These are phyloP conservation scores for Plotosus lineatus DNA, from an alignment of 2,113 vertebrate species.

Conservation along the genomic window DNA sequence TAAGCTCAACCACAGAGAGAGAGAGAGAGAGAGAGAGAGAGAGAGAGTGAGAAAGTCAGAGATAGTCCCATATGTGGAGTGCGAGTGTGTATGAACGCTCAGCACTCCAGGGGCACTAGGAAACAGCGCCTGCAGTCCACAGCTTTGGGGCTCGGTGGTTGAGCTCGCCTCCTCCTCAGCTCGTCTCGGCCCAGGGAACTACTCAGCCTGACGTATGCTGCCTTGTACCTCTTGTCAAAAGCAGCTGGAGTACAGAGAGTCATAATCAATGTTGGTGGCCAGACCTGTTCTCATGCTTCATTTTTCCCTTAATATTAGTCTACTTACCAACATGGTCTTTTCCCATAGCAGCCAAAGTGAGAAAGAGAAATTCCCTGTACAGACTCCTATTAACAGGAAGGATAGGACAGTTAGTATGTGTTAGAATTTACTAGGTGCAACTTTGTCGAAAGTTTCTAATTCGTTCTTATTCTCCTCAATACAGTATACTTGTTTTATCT, in stretches of 20 bases:
- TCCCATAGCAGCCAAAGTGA: slow-evolving; percentile 88
- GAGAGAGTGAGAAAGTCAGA: background rate
- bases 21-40: background rate
- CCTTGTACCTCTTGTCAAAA: slow-evolving; percentile 89
- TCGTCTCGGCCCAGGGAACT: slow-evolving; percentile 78
- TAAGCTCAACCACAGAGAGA: background rate
- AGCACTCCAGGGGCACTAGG: slow-evolving; percentile 83
- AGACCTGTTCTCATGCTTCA: background rate
- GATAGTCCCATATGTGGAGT: background rate
- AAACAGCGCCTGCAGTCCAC: slow-evolving; percentile 87
- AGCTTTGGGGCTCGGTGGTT: slow-evolving; percentile 83
- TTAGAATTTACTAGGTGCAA: background rate
- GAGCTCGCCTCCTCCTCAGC: slow-evolving; percentile 74
- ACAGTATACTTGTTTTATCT: background rate
- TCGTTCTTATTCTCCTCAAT: background rate
- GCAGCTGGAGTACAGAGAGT: slow-evolving; percentile 65
- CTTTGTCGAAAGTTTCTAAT: background rate
- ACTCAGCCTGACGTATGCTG: slow-evolving; percentile 78
- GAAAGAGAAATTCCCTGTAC: slow-evolving; percentile 89
- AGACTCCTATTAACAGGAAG: slow-evolving; percentile 74
- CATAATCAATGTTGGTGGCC: background rate
- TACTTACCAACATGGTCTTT: slow-evolving; percentile 82
- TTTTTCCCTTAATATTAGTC: background rate
- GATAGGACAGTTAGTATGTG: background rate
- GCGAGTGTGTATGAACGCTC: slow-evolving; percentile 33